Base-by-base conservation (phyloP, 2,888 invertebrate species). In the Thera britannica region DNA sequence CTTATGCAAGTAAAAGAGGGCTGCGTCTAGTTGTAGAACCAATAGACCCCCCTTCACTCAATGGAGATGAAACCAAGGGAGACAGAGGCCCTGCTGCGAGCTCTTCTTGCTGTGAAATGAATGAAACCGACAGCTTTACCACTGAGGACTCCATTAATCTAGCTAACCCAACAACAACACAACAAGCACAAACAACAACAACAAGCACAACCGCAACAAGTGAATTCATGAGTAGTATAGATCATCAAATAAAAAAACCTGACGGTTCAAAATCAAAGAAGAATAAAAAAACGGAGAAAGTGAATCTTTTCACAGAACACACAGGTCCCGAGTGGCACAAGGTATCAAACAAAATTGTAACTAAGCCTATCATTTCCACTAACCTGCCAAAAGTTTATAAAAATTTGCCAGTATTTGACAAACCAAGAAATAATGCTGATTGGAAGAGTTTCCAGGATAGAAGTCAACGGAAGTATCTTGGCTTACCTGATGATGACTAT, bases 391-490 rank as follows among this genome's bases (percentile, higher is more conserved):
- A 84, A 51, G 81, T 81, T 2, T 93, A 86, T 75, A 79, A 81
- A 49, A 79, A 75, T n/a, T 72, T 92, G n/a, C 91, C 92, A 3
- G 79, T 90, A 51, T 79, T 76, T 66, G 89, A 88, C 0, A 79
- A 70, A 38, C 86, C 90, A 0, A 73, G 78, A 12, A 67, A 72
- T 1, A 77, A 74, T 9, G 77, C 61, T 0, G 75, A 76, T 1
- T 58, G 88, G 3, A 71, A 81, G 2, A 72, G 82, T 0, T 89
- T 84, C 70, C 80, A 81, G 48, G 72, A 77, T 9, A 72, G 80
- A 46, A 83, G 86, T 71, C 77, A 90, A 2, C 83, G 81, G 64
- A 85, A 90, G 49, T 93, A 83, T 83, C 81, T 92, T 49, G 90
- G 90, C 0, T 80, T 72, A 3, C 23, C 69, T 2, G 62, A 69